phyloP scores from a whole-genome alignment of 2,113 vertebrate species.

The rat (Rattus norvegicus) region GRCr8 NC_086039.1:154213001-154213500 shows the following conservation, averaged over 20 bases:
- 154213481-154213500: too few relatives aligned
- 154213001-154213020: neutral
- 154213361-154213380: neutral
- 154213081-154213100: neutral
- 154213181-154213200: neutral
- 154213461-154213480: neutral
- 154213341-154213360: neutral
- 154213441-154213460: neutral
- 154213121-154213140: neutral
- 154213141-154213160: neutral
- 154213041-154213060: neutral
- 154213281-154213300: neutral
- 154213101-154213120: neutral
- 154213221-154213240: neutral
- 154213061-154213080: neutral
- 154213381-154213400: neutral
- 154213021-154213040: neutral
- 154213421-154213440: neutral
- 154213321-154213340: neutral
- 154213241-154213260: neutral
- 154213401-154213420: neutral
- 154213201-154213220: neutral
- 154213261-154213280: neutral
- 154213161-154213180: neutral
- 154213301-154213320: neutral